Evolutionary conservation across 2,888 invertebrate genomes (phyloP), one percentile per base, ranked within the genome.

Genomic region (Gandaritis pyraliata): DNA sequence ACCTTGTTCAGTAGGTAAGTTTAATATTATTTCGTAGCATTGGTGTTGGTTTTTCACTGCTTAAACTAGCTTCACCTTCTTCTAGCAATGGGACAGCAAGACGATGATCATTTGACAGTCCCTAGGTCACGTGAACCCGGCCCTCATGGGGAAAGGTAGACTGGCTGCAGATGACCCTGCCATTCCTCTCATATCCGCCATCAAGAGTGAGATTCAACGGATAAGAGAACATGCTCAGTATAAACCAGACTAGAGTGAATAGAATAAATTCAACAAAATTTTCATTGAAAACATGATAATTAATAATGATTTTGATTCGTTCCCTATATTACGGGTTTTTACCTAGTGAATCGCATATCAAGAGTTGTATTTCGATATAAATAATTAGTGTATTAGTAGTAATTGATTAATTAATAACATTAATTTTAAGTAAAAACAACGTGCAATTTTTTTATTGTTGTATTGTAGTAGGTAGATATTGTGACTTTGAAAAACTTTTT

Each of bases 181-280:
- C 0, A 94, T 96, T 12, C 97, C 97, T 0, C 93, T 97, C 29
- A 97, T 97, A 73, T 95, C 95, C 47, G 96, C 97, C 67, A 97
- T 97, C 77, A 97, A 96, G 83, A 95, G 94, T 65, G 97, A 97
- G 66, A 92, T 92, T 70, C 86, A 90, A 61, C 82, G 88, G 46
- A 83, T 92, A 30, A 72, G 88, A 41, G 90, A 89, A 33, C 78
- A 84, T 49, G 84, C 89, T 0, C 76, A 64, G 30, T 64, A 76
- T 33, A 86, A 81, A 72, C 82, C 82, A 33, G 75, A 78, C 60
- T 75, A 33, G 8, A 33, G 1, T 33, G 33, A 8, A 33, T 5
- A 1, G 3, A 6, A 33, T 8, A 8, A 8, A 33, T 7, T 10
- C 6, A 2, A 23, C 23, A 23, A 23, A 23, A n/a, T n/a, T n/a